Evolutionary conservation across 2,888 invertebrate genomes (phyloP).

Genomic region (Oscheius sp.): DNA sequence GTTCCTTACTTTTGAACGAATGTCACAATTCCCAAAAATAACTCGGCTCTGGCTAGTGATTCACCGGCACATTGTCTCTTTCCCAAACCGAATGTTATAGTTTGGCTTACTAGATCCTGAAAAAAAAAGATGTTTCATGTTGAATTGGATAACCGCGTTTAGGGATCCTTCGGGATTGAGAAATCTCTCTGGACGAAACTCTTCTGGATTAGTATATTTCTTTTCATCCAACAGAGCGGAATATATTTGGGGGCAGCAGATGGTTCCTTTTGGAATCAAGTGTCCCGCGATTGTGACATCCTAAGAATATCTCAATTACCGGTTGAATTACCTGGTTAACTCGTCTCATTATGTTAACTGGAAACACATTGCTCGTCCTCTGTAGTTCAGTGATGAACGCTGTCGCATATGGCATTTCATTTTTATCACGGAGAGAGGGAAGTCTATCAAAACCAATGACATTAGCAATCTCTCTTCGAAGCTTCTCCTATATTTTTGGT

Average conservation of each 20-base stretch:
- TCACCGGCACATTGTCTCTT: conserved; percentile 54
- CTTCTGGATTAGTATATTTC: not conserved
- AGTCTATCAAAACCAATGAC: conserved; percentile 41
- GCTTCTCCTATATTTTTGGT: conserved; percentile 33
- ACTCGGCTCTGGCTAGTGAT: conserved; percentile 48
- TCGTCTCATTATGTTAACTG: conserved; percentile 29
- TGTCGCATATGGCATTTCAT: conserved; percentile 38
- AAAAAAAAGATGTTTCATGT: conserved; percentile 1
- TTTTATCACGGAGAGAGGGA: conserved; percentile 40
- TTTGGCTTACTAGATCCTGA: conserved; percentile 38
- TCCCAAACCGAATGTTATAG: conserved; percentile 49
- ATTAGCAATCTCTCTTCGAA: conserved; percentile 40
- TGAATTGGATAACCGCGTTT: not conserved
- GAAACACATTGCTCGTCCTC: conserved; percentile 40
- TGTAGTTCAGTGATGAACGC: conserved; percentile 42
- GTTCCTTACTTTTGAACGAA: conserved; percentile 28
- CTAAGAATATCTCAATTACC: not conserved
- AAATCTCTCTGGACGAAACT: conserved; percentile 13
- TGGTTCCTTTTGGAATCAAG: not conserved
- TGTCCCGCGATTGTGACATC: conserved; percentile 11
- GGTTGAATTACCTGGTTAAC: not conserved
- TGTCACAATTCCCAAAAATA: conserved; percentile 37
- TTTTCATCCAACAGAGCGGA: not conserved
- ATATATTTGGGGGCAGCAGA: conserved; percentile 3
- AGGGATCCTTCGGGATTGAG: not conserved